A percentile compares a stretch with the other conserved stretches of the same genome.
phyloP scores from a whole-genome alignment of 2,797 vertebrate genomes.

The Gephyroberyx darwinii region DNA sequence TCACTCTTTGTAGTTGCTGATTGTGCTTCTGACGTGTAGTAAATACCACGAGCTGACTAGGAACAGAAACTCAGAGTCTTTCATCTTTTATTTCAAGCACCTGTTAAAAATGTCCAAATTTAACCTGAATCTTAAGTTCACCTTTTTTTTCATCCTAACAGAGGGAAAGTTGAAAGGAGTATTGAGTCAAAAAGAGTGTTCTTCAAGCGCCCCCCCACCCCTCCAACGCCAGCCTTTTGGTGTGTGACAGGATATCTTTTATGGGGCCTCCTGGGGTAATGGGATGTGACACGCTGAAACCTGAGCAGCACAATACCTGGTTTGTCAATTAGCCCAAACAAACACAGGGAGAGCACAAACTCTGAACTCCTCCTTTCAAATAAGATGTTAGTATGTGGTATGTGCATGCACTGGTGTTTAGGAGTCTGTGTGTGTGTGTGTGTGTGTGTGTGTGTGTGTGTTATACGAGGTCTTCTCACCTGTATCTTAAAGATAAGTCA shows the following conservation, averaged over 20 bases:
- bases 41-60: slow-evolving; percentile 57
- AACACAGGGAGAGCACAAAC: slow-evolving; percentile 46
- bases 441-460: too few species aligned
- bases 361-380: slow-evolving; percentile 42
- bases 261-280: slow-evolving; percentile 64
- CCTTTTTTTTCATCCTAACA: background rate
- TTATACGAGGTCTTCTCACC: too few species aligned
- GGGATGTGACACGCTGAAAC: slow-evolving; percentile 66
- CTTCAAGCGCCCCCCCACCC: too few species aligned
- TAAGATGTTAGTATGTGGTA: too few species aligned
- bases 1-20: slow-evolving; percentile 42
- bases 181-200: slow-evolving; percentile 48
- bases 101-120: slow-evolving; percentile 65
- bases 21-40: slow-evolving; percentile 57
- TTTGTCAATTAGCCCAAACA: slow-evolving; percentile 72
- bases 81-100: slow-evolving; percentile 62
- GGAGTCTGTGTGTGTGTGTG: too few species aligned
- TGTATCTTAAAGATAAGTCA: too few species aligned
- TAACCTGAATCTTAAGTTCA: slow-evolving; percentile 34
- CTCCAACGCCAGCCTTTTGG: slow-evolving; percentile 71
- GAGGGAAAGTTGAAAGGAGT: slow-evolving; percentile 30
- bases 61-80: slow-evolving; percentile 55
- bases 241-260: slow-evolving; percentile 71
- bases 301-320: slow-evolving; percentile 63
- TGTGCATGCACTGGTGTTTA: too few species aligned